Conservation (phyloP, 2,113 vertebrate genomes). For the human (Homo sapiens) region GRCh38 chrX:112154501-112155000, state of each 20-base stretch:
- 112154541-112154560: background rate
- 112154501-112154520: constrained; percentile 5
- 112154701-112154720: background rate
- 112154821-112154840: background rate
- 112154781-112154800: background rate
- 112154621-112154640: background rate
- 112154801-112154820: background rate
- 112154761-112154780: background rate
- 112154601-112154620: background rate
- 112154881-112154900: background rate
- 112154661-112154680: background rate
- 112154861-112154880: background rate
- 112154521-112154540: background rate
- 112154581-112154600: background rate
- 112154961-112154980: background rate
- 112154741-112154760: background rate
- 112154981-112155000: background rate
- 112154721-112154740: background rate
- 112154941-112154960: background rate
- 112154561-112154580: background rate
- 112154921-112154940: background rate
- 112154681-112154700: background rate
- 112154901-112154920: background rate
- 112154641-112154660: background rate
- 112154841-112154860: background rate